Percentiles rank a stretch among this genome's conserved stretches.
Evolutionary conservation across 2,888 invertebrate genomes (phyloP).

Genomic region (Cancer borealis): DNA sequence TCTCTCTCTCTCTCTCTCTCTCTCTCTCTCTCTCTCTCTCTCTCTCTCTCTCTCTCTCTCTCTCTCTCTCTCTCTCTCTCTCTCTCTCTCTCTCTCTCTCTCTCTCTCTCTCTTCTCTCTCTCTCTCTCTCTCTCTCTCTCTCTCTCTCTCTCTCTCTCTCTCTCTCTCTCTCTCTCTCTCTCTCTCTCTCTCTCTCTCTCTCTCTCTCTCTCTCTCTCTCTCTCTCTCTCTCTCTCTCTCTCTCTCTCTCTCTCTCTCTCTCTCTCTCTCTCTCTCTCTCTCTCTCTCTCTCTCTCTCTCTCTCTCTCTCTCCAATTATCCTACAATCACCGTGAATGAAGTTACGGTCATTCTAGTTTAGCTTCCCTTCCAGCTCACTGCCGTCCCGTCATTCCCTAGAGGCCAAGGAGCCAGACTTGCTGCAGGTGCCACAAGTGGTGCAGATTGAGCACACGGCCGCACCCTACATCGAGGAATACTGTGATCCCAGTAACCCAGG

Average conservation of each 20-base stretch:
- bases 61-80: too few species aligned
- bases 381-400: slow-evolving; percentile 75
- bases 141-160: background rate
- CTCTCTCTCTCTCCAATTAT: too few species aligned
- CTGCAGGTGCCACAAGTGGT: slow-evolving; percentile 75
- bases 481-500: slow-evolving; percentile 61
- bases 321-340: too few species aligned
- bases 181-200: too few species aligned
- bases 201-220: background rate
- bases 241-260: too few species aligned
- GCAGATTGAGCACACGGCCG: slow-evolving; percentile 66
- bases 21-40: background rate
- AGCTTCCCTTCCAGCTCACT: slow-evolving; percentile 66
- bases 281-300: background rate
- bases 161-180: background rate
- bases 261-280: background rate
- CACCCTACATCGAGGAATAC: slow-evolving; percentile 71
- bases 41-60: background rate
- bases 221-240: background rate
- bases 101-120: background rate
- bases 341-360: background rate
- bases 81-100: too few species aligned
- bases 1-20: background rate
- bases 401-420: slow-evolving; percentile 71
- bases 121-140: too few species aligned